Evolutionary conservation across 2,113 vertebrate genomes (phyloP).

Genomic region (Anguilla rostrata): DNA sequence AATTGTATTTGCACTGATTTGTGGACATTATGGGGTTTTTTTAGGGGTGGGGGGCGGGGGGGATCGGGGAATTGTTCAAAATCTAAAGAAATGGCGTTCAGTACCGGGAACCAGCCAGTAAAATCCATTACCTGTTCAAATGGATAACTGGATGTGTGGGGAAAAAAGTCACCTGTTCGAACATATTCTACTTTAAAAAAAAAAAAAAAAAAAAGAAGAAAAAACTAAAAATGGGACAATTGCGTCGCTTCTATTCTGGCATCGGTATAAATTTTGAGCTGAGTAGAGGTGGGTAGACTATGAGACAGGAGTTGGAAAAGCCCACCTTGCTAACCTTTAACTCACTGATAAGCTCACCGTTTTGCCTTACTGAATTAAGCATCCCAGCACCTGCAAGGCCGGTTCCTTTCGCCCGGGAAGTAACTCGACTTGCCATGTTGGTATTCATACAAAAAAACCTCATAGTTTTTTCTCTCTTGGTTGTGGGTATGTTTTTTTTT

Average conservation of each 20-base stretch:
- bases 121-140: not conserved
- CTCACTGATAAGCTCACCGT: slow-evolving; percentile 46
- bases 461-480: slow-evolving; percentile 6
- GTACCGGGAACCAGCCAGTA: not conserved
- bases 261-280: not conserved
- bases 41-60: not conserved
- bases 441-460: slow-evolving; percentile 56
- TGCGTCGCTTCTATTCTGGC: not conserved
- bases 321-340: slow-evolving; percentile 25
- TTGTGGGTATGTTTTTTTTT: slow-evolving; percentile 6
- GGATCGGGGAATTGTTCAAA: not conserved
- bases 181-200: not conserved
- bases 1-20: slow-evolving; percentile 40
- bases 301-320: not conserved
- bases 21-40: slow-evolving; percentile 17
- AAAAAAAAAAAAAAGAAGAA: too few relatives aligned
- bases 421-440: slow-evolving; percentile 48
- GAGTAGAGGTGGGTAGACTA: not conserved
- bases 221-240: not conserved
- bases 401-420: slow-evolving; percentile 41
- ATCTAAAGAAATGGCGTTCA: not conserved
- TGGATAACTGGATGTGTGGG: slow-evolving; percentile 4
- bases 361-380: slow-evolving; percentile 54
- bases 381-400: slow-evolving; percentile 31
- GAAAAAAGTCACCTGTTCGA: not conserved